A percentile compares a stretch with the other conserved stretches of the same genome.
These are phyloP conservation scores for Mesitornis unicolor DNA, from an alignment of 2,113 vertebrate species.

Conservation along the genomic window DNA sequence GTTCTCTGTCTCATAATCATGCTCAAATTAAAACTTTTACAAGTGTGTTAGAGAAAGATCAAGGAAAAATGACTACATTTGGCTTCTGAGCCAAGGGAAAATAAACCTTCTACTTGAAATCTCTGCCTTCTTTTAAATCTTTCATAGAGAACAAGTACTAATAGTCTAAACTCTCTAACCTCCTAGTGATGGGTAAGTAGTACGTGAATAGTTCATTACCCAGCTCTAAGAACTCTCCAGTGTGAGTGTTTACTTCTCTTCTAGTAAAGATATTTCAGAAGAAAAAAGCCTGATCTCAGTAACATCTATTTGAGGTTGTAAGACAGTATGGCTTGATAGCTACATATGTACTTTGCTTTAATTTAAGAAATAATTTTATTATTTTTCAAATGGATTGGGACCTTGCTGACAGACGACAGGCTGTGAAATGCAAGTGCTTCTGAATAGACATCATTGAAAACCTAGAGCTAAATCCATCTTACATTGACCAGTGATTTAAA, in stretches of 20 bases:
- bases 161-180: neutral
- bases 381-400: neutral
- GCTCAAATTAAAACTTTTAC: neutral
- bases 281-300: neutral
- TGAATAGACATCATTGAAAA: constrained; percentile 38
- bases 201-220: neutral
- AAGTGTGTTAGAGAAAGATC: neutral
- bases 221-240: neutral
- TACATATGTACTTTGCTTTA: neutral
- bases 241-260: neutral
- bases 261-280: neutral
- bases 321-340: neutral
- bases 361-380: constrained; percentile 1
- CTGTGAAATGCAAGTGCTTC: neutral
- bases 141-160: neutral
- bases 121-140: neutral
- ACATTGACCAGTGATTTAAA: constrained; percentile 16
- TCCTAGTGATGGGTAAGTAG: neutral
- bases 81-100: neutral
- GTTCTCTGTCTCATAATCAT: neutral
- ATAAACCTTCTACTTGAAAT: neutral
- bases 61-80: neutral
- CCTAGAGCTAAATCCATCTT: neutral
- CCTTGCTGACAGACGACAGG: neutral
- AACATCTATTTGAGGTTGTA: neutral